These are phyloP conservation scores for Syritta pipiens DNA, from an alignment of 2,888 invertebrate genomes.

Conservation along the genomic window DNA sequence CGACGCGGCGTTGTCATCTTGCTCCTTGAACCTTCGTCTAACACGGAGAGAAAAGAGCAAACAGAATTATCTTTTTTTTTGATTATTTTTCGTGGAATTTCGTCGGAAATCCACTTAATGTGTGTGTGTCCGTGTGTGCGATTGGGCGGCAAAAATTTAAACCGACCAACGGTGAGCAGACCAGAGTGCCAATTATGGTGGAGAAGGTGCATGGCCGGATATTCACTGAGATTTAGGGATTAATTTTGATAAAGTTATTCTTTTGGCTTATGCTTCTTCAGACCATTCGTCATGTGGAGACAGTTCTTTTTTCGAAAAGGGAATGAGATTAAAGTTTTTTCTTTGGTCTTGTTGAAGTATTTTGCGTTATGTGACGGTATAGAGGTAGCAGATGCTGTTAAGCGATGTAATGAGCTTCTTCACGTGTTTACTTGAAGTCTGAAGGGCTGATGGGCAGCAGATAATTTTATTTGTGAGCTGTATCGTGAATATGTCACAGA, in stretches of 20 bases:
- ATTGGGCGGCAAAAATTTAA: conserved; percentile 54
- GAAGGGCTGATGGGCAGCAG: too few species aligned
- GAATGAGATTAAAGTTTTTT: too few species aligned
- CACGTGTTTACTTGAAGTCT: too few species aligned
- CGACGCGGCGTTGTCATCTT: conserved; percentile 51
- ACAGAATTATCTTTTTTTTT: conserved; percentile 11
- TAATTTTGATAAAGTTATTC: conserved; percentile 25
- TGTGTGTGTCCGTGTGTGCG: conserved; percentile 32
- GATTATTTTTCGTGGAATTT: conserved; percentile 50
- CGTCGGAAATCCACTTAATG: conserved; percentile 44
- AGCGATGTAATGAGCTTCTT: too few species aligned
- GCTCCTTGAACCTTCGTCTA: conserved; percentile 22
- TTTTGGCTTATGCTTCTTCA: conserved; percentile 16
- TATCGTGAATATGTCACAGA: too few species aligned
- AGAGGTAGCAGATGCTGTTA: too few species aligned
- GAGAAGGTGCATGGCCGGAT: conserved; percentile 60
- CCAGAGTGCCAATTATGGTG: conserved; percentile 37
- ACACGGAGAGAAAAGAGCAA: conserved; percentile 8
- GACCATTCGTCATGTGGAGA: too few species aligned
- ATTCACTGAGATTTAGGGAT: conserved; percentile 34
- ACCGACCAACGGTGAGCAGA: conserved; percentile 11
- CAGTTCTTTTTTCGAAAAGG: too few species aligned
- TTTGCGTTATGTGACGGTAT: too few species aligned
- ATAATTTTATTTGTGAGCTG: too few species aligned
- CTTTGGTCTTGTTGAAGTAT: too few species aligned